Base-by-base conservation (phyloP, 2,113 vertebrate species). In the Misgurnus mizolepis region DNA sequence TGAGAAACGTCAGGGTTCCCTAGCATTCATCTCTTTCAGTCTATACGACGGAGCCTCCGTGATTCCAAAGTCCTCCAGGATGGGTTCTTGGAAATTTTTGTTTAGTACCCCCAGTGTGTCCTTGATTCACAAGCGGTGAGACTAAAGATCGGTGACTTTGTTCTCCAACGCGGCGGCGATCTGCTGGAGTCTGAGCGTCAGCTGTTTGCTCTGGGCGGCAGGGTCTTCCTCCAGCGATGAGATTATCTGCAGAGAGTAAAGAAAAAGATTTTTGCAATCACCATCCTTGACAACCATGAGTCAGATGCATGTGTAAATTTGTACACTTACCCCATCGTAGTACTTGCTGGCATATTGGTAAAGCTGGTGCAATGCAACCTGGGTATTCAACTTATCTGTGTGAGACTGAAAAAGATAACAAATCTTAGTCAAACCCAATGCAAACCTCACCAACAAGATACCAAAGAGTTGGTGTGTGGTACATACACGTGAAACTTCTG, bases 291-390 rank as follows among this genome's bases (percentile, higher is more conserved):
- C 43, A 41, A 78, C 7, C 34, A 7, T 39, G 70, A 43, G 5
- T 7, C 8, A 41, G 15, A 56, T 27, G 15, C 6, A 49, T 14
- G n/a, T 34, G 62, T 22, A 7, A 12, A 58, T 18, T 47, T 47
- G 45, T 6, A 41, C 34, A 60, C 94, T 92, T 90, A 99, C 96
- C 95, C 94, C 95, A 41, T 98, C 97, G 0, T 97, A 98, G 94
- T 98, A 98, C 90, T 98, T 99, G 93, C 96, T 98, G 66, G 97
- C 97, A 22, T 97, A 98, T 88, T 98, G 96, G 91, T 98, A 98
- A 74, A 98, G 95, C 86, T 98, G 96, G 84, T 99, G 95, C 80
- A 99, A 89, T 76, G 97, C 96, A 90, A 95, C 94, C 49, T 98
- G 94, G 0, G 95, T 96, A 85, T 98, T 98, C 91, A 99, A 88